Evolutionary conservation across 2,113 vertebrate species (phyloP).

Genomic region (Varanus salvator): DNA sequence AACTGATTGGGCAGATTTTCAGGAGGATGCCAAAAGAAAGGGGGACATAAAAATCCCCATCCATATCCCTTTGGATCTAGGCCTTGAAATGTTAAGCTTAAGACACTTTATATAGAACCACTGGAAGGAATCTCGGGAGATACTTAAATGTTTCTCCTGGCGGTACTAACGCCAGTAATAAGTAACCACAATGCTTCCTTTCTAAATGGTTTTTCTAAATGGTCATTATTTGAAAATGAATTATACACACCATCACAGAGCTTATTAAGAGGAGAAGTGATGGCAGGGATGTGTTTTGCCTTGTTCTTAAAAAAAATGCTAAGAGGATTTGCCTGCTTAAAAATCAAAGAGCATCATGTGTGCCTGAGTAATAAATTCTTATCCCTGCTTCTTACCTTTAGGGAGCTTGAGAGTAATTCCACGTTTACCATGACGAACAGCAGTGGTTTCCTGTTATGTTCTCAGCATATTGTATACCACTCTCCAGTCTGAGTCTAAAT

Average conservation of each 20-base stretch:
- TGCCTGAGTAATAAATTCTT: constrained; percentile 56
- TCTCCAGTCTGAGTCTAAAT: constrained; percentile 36
- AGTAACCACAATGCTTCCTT: neutral
- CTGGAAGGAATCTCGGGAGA: neutral
- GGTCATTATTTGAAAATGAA: neutral
- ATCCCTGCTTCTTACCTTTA: constrained; percentile 47
- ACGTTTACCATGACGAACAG: constrained; percentile 56
- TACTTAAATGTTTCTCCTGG: constrained; percentile 19
- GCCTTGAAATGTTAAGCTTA: neutral
- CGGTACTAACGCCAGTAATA: constrained; percentile 26
- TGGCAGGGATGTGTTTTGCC: constrained; percentile 11
- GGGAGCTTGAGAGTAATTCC: constrained; percentile 37
- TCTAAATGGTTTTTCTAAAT: neutral
- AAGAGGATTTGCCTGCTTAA: constrained; percentile 39
- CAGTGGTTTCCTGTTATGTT: constrained; percentile 42
- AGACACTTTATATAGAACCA: neutral
- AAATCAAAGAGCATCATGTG: constrained; percentile 49
- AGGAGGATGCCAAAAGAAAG: neutral
- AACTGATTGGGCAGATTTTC: neutral
- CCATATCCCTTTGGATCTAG: neutral
- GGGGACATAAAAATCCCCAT: neutral
- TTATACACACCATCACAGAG: constrained; percentile 4
- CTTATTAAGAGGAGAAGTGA: constrained; percentile 19
- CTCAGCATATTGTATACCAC: constrained; percentile 21
- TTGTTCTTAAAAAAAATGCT: constrained; percentile 41